Percentiles rank a stretch among this genome's conserved stretches.
phyloP scores from a whole-genome alignment of 1,140 invertebrate genomes.

The Anagrus nilaparvatae region DNA sequence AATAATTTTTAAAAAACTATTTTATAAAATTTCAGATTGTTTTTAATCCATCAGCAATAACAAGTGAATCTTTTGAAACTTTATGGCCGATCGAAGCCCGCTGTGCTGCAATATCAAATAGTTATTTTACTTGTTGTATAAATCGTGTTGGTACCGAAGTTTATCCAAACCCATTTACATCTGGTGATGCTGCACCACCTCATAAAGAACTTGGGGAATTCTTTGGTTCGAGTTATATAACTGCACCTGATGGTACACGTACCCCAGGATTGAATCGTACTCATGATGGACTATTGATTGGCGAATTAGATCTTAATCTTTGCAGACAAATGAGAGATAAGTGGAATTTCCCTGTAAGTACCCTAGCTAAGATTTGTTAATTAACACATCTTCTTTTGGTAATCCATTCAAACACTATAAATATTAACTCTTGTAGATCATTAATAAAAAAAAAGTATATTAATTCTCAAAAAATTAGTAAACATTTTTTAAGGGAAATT shows the following conservation, averaged over 20 bases:
- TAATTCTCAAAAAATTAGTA: no score
- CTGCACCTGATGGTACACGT: slow-evolving; percentile 88
- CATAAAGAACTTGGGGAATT: slow-evolving; percentile 95
- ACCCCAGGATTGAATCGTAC: slow-evolving; percentile 80
- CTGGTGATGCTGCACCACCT: slow-evolving; percentile 81
- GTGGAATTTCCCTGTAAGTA: slow-evolving; percentile 80
- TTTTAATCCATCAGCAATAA: slow-evolving; percentile 96
- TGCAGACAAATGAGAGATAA: slow-evolving; percentile 90
- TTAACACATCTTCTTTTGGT: no score
- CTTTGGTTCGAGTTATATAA: slow-evolving; percentile 92
- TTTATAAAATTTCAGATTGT: slow-evolving; percentile 71
- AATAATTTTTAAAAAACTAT: no score
- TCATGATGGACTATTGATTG: slow-evolving; percentile 82
- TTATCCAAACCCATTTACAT: slow-evolving; percentile 89
- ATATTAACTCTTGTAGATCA: no score
- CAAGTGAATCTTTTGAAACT: slow-evolving; percentile 73
- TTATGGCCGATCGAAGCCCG: slow-evolving; percentile 93
- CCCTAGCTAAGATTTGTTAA: neutral
- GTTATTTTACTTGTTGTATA: slow-evolving; percentile 88
- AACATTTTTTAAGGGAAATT: no score
- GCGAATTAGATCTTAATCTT: slow-evolving; percentile 88
- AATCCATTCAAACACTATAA: no score
- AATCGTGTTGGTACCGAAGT: slow-evolving; percentile 92
- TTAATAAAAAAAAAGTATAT: no score
- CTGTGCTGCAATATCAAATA: slow-evolving; percentile 94